These are phyloP conservation scores for Sebastiscus albofasciatus DNA, from an alignment of 2,797 vertebrate genomes.

Conservation along the genomic window DNA sequence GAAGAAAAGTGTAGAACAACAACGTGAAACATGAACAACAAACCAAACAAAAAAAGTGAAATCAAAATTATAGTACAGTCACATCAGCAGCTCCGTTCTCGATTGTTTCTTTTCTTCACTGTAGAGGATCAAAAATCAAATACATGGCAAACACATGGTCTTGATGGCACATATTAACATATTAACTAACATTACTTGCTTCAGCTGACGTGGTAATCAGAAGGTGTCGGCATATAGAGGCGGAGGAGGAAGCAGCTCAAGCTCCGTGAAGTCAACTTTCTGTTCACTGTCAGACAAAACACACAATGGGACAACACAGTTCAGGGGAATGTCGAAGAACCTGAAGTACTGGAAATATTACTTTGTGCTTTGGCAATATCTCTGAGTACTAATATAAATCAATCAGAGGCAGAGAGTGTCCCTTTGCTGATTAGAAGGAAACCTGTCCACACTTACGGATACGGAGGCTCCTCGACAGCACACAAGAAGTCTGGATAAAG, in stretches of 20 bases:
- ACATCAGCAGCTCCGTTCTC: not conserved
- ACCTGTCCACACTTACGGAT: conserved; percentile 69
- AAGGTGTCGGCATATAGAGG: conserved; percentile 77
- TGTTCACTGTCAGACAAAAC: conserved; percentile 69
- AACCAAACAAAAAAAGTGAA: conserved; percentile 10
- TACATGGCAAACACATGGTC: not conserved
- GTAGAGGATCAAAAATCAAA: not conserved
- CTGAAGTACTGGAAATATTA: not conserved
- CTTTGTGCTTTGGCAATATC: not conserved
- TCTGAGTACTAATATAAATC: not conserved
- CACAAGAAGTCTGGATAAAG: conserved; percentile 66
- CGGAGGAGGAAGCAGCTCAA: conserved; percentile 80
- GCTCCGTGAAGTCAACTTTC: conserved; percentile 75
- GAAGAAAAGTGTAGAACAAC: conserved; percentile 16
- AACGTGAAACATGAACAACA: conserved; percentile 7
- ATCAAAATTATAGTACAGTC: not conserved
- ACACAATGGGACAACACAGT: not conserved
- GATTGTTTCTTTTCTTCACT: not conserved
- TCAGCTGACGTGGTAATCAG: conserved; percentile 43
- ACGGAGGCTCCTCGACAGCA: conserved; percentile 74
- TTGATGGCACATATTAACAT: not conserved
- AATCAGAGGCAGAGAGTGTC: not conserved
- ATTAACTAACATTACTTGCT: not conserved
- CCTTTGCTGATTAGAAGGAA: conserved; percentile 15
- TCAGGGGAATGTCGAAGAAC: not conserved